Evolutionary conservation across 1,140 invertebrate genomes (phyloP).

Genomic region (Macrobrachium rosenbergii): DNA sequence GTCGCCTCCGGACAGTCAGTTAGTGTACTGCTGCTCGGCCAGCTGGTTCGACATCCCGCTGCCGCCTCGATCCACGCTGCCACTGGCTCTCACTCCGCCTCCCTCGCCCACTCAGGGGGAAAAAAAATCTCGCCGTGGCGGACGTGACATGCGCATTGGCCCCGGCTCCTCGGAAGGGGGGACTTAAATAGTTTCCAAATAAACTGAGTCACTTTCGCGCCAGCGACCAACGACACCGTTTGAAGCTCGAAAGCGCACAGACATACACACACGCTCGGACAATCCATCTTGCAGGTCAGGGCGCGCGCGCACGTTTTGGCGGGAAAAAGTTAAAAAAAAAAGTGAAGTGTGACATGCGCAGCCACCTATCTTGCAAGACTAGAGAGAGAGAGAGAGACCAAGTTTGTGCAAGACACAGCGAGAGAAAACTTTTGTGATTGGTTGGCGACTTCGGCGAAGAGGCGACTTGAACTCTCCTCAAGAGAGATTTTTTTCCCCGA

Average conservation of each 20-base stretch:
- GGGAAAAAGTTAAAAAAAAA: conserved; percentile 54
- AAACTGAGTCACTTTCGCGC: conserved; percentile 59
- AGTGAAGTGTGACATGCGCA: conserved; percentile 62
- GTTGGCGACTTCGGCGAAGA: conserved; percentile 51
- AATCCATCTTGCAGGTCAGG: conserved; percentile 43
- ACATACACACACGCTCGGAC: conserved; percentile 8
- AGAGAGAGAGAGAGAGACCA: conserved; percentile 47
- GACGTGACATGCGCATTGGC: conserved; percentile 56
- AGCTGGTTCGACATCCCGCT: conserved; percentile 44
- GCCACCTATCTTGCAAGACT: conserved; percentile 43
- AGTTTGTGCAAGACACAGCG: conserved; percentile 59
- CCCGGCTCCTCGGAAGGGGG: conserved; percentile 31
- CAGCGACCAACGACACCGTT: conserved; percentile 46
- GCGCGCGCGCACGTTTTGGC: conserved; percentile 61
- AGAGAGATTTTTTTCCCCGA: not conserved
- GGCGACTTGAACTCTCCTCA: conserved; percentile 59
- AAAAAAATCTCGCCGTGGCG: conserved; percentile 55
- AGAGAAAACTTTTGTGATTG: conserved; percentile 63
- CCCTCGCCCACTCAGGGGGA: conserved; percentile 52
- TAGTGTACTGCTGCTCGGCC: conserved; percentile 45
- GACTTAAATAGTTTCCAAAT: conserved; percentile 63
- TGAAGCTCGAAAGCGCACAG: conserved; percentile 44
- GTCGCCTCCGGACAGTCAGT: conserved; percentile 57
- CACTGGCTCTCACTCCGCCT: conserved; percentile 55
- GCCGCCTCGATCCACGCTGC: conserved; percentile 50